phyloP scores from a whole-genome alignment of 1,140 invertebrate species.

The Onthophagus taurus region DNA sequence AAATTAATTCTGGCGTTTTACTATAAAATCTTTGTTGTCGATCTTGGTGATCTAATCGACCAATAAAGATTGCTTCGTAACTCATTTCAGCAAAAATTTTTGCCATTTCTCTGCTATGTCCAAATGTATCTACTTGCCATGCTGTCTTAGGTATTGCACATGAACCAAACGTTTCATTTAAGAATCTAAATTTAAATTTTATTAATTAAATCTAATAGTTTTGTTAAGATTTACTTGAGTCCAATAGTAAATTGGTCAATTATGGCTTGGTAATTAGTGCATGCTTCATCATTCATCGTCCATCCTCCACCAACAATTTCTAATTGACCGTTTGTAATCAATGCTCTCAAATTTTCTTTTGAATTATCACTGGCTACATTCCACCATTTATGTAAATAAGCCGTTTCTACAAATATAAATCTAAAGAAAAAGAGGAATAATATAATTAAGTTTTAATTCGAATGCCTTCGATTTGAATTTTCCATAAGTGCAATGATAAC shows the following conservation, averaged over 20 bases:
- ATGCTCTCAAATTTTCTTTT: conserved; percentile 36
- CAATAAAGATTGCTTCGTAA: conserved; percentile 83
- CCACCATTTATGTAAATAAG: conserved; percentile 60
- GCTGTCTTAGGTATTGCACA: conserved; percentile 71
- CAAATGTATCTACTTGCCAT: conserved; percentile 94
- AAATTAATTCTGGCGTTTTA: conserved; percentile 74
- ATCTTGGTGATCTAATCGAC: conserved; percentile 80
- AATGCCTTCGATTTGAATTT: conserved; percentile 25
- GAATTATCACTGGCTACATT: conserved; percentile 46
- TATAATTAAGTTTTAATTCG: background rate
- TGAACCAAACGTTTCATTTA: conserved; percentile 76
- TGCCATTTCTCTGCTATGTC: conserved; percentile 80
- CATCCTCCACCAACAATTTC: conserved; percentile 79
- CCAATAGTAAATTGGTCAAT: conserved; percentile 84
- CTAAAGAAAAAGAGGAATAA: too few species aligned
- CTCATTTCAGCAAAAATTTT: conserved; percentile 74
- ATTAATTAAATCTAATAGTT: background rate
- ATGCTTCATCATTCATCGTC: conserved; percentile 90
- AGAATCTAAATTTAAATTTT: conserved; percentile 36
- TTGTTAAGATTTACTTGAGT: conserved; percentile 37
- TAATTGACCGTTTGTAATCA: conserved; percentile 52
- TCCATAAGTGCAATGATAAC: conserved; percentile 19
- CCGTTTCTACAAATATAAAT: conserved; percentile 35
- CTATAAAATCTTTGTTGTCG: conserved; percentile 50
- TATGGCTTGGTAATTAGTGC: conserved; percentile 79